Evolutionary conservation across 2,888 invertebrate species (phyloP).

Genomic region (Myopa tessellatipennis): DNA sequence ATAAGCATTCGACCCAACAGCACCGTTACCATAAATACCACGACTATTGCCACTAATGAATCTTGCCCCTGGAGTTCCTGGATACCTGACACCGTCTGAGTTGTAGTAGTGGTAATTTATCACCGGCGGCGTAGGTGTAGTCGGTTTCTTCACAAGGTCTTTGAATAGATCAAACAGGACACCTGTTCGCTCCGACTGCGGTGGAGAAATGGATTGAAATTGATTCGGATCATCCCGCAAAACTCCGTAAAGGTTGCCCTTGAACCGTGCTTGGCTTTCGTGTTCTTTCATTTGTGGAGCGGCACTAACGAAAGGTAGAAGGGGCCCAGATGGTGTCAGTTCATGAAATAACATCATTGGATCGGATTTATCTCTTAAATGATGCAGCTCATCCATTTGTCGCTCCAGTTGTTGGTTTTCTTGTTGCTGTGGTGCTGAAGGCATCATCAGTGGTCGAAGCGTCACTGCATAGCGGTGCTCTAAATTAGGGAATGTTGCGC

Average conservation of each 20-base stretch:
- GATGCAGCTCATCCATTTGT: conserved; percentile 29
- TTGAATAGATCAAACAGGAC: conserved; percentile 45
- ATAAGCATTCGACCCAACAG: conserved; percentile 44
- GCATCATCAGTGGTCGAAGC: conserved; percentile 21
- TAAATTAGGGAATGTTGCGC: too few relatives aligned
- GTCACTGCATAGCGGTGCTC: too few relatives aligned
- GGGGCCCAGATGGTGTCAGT: neutral
- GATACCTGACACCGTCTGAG: conserved; percentile 26
- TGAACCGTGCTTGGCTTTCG: conserved; percentile 52
- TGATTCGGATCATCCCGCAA: conserved; percentile 49
- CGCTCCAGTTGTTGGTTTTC: neutral
- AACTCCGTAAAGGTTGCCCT: conserved; percentile 65
- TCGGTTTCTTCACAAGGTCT: conserved; percentile 44
- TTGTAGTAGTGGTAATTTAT: conserved; percentile 55
- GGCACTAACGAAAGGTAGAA: conserved; percentile 45
- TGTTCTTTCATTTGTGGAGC: conserved; percentile 56
- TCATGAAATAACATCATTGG: conserved; percentile 27
- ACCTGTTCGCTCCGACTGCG: conserved; percentile 41
- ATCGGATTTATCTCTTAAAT: conserved; percentile 20
- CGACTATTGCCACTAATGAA: conserved; percentile 26
- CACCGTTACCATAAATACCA: conserved; percentile 42
- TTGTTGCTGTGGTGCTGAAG: conserved; percentile 3
- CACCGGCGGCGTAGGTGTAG: conserved; percentile 40
- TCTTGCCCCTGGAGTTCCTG: neutral
- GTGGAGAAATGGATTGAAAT: conserved; percentile 43